These are phyloP conservation scores for Lacanobia wlatinum DNA, from an alignment of 2,888 invertebrate genomes.

Conservation along the genomic window DNA sequence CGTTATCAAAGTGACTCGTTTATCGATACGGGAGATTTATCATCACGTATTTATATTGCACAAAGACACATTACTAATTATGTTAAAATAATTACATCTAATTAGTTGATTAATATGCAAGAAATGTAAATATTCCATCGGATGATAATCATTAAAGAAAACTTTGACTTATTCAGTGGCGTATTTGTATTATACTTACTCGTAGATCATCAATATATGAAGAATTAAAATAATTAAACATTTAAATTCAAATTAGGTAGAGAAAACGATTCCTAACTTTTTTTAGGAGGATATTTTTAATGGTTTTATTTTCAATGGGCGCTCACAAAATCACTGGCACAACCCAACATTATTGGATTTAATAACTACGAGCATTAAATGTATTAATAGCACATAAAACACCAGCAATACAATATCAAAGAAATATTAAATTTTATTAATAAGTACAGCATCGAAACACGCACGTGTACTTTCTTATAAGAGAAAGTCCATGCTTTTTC, in stretches of 20 bases:
- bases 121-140: constrained; percentile 19
- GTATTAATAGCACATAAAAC: not conserved
- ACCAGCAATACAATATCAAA: too few relatives aligned
- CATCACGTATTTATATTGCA: constrained; percentile 55
- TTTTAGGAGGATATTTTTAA: too few relatives aligned
- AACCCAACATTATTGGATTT: too few relatives aligned
- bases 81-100: constrained; percentile 32
- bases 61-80: constrained; percentile 37
- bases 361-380: too few relatives aligned
- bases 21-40: constrained; percentile 42
- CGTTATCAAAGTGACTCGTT: constrained; percentile 44
- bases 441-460: not conserved
- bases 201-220: too few relatives aligned
- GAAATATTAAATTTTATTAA: too few relatives aligned
- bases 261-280: too few relatives aligned
- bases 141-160: not conserved
- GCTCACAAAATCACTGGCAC: too few relatives aligned
- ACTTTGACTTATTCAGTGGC: constrained; percentile 3
- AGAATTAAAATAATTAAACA: too few relatives aligned
- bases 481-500: constrained; percentile 52
- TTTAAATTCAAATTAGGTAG: too few relatives aligned
- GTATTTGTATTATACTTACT: too few relatives aligned
- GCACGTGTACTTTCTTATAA: not conserved
- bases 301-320: too few relatives aligned
- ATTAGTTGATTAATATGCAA: constrained; percentile 21